phyloP scores from a whole-genome alignment of 2,113 vertebrate genomes.

The Anoura caudifer region DNA sequence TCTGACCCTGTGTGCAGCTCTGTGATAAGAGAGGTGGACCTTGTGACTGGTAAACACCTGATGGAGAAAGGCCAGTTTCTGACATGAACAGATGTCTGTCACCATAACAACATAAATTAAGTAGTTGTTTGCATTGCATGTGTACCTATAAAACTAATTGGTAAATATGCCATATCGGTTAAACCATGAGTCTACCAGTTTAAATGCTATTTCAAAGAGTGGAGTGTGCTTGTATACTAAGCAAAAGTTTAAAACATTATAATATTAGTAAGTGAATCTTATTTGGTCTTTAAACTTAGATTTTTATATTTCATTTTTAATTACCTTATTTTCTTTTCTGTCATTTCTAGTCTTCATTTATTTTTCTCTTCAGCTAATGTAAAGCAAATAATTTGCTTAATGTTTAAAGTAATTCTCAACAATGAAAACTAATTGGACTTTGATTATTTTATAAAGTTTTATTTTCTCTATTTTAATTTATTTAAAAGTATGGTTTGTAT shows the following conservation, averaged over 20 bases:
- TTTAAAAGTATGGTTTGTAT: slow-evolving; percentile 21
- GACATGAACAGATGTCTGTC: neutral
- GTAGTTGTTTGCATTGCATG: neutral
- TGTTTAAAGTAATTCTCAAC: slow-evolving; percentile 11
- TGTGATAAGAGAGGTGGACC: neutral
- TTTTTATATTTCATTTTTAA: slow-evolving; percentile 58
- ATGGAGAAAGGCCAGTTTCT: neutral
- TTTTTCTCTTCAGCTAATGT: slow-evolving; percentile 32
- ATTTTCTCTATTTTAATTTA: slow-evolving; percentile 24
- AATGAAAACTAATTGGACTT: neutral
- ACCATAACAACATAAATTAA: neutral
- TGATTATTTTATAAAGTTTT: slow-evolving; percentile 19
- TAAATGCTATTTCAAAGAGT: slow-evolving; percentile 1
- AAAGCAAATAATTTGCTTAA: slow-evolving; percentile 24
- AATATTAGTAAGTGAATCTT: slow-evolving; percentile 41
- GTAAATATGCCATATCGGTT: neutral
- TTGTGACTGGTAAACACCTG: neutral
- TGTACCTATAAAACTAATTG: neutral
- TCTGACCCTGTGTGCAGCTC: neutral
- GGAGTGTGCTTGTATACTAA: neutral
- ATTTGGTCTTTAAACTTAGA: slow-evolving; percentile 22
- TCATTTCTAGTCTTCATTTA: slow-evolving; percentile 45
- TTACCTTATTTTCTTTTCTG: slow-evolving; percentile 49
- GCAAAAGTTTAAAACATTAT: neutral
- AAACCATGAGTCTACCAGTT: neutral